Evolutionary conservation across 2,888 invertebrate species (phyloP).

Genomic region (Osmoderma eremita): DNA sequence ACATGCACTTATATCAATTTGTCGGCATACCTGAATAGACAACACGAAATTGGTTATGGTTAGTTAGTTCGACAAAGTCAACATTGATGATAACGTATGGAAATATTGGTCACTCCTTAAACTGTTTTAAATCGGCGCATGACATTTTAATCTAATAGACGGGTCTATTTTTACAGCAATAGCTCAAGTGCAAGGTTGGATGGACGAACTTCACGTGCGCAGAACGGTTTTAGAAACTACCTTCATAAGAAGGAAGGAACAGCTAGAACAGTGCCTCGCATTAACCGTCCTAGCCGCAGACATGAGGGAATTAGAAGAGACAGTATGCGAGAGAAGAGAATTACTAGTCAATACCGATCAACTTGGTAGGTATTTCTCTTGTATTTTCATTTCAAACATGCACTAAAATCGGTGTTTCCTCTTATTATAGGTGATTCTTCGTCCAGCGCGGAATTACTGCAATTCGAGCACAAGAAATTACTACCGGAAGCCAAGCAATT

Average conservation of each 20-base stretch:
- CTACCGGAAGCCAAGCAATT: slow-evolving; percentile 77
- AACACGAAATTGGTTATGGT: no score
- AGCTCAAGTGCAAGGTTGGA: slow-evolving; percentile 77
- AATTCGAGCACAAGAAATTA: slow-evolving; percentile 75
- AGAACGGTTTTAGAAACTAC: slow-evolving; percentile 76
- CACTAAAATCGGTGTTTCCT: slow-evolving; percentile 6
- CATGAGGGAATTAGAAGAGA: slow-evolving; percentile 72
- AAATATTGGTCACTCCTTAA: no score
- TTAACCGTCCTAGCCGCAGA: slow-evolving; percentile 79
- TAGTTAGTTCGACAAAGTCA: no score
- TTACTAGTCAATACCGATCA: slow-evolving; percentile 69
- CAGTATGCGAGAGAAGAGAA: slow-evolving; percentile 68
- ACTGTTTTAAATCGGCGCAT: slow-evolving; percentile 22
- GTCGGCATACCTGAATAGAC: no score
- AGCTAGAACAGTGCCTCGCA: slow-evolving; percentile 82
- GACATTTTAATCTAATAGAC: slow-evolving; percentile 29
- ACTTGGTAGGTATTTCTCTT: slow-evolving; percentile 62
- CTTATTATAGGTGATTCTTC: slow-evolving; percentile 73
- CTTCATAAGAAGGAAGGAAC: slow-evolving; percentile 75
- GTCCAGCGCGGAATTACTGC: slow-evolving; percentile 72
- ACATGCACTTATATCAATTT: no score
- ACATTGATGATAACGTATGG: no score
- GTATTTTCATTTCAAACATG: neutral
- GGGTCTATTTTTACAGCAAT: slow-evolving; percentile 65
- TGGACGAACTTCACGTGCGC: slow-evolving; percentile 80